Evolutionary conservation across 2,888 invertebrate species (phyloP), one percentile per base, ranked within the genome.

Genomic region (Rapana venosa): DNA sequence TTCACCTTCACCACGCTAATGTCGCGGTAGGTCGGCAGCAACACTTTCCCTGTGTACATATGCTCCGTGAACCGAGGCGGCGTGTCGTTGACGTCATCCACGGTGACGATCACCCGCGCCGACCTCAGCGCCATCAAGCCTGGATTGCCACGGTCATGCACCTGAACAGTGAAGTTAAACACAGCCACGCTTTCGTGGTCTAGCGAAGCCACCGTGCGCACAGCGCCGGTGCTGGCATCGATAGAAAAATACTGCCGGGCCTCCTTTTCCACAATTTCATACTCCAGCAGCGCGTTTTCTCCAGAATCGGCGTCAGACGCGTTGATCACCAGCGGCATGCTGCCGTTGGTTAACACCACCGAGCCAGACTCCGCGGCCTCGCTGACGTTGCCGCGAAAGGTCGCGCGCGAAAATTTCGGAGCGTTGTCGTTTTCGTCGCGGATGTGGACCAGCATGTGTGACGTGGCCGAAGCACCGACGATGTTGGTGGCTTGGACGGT

Each of bases 221-320:
- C 97, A 17, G 99, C 98, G 0, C 99, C 99, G 13, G 98, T 98
- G 5, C 98, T 98, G 2, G 98, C 98, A 96, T 99, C 99, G 26
- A 99, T 98, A 0, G 98, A 97, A 95, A 99, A 99, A 84, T 92
- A 93, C 15, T 92, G 89, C 77, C 90, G 91, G 1, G 98, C 98
- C 91, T 97, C 96, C 89, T 97, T 97, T 96, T 98, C 98, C 90
- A 98, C 97, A 92, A 99, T 98, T 95, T 98, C 98, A 96, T 98
- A 99, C 94, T 97, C 97, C 90, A 99, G 97, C 93, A 98, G 97
- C 58, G 98, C 98, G 96, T 99, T 98, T 30, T 93, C 90, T 94
- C 98, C 98, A 81, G 98, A 98, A 97, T 99, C 99, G 0, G 97
- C 97, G 96, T 99, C 99, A 90, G 97, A 97, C 0, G 98, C 98